A percentile compares a stretch with the other conserved stretches of the same genome.
Conservation (phyloP, 2,797 vertebrate species). For the Lithobates pipiens region DNA sequence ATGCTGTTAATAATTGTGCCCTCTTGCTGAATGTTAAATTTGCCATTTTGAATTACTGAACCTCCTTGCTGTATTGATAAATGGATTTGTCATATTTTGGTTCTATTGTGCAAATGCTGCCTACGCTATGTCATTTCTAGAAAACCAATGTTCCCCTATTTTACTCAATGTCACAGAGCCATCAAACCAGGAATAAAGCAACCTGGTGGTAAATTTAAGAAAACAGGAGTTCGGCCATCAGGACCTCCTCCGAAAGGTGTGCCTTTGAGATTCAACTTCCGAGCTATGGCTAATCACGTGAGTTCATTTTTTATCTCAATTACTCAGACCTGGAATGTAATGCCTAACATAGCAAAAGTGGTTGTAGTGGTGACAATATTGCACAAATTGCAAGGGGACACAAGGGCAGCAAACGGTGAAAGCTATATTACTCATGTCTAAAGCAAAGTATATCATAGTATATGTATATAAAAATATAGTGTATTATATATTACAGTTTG, state of each 20-base stretch:
- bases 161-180: slow-evolving; percentile 36
- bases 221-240: not conserved
- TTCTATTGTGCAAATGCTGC: no score
- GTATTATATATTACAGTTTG: no score
- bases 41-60: not conserved
- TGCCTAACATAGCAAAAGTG: no score
- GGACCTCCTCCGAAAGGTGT: slow-evolving; percentile 71
- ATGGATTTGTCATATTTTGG: not conserved
- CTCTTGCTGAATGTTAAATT: not conserved
- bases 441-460: no score
- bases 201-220: slow-evolving; percentile 61
- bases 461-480: no score
- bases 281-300: slow-evolving; percentile 77
- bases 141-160: not conserved
- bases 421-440: no score
- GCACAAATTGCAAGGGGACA: no score
- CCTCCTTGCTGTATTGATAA: not conserved
- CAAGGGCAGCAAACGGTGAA: no score
- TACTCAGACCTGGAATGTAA: not conserved
- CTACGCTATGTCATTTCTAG: not conserved
- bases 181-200: slow-evolving; percentile 35
- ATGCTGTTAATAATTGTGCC: not conserved
- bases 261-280: slow-evolving; percentile 75
- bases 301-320: slow-evolving; percentile 5
- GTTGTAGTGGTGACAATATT: no score